These are phyloP conservation scores for Andricus curvator DNA, from an alignment of 2,888 invertebrate genomes.

Conservation along the genomic window DNA sequence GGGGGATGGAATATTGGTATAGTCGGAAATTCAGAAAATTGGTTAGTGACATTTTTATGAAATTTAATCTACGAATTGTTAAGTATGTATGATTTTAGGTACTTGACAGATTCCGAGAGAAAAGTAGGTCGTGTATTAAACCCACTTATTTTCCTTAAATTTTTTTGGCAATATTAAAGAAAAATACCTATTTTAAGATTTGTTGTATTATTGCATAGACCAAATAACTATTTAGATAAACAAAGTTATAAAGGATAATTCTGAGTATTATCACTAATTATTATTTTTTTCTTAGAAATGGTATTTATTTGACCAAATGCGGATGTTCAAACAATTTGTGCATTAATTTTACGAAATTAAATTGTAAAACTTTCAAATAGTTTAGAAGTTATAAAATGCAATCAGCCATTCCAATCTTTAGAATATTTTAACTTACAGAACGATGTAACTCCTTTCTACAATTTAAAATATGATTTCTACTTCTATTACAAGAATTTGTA, in stretches of 20 bases:
- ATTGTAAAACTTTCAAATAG: background rate
- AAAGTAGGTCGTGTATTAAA: background rate
- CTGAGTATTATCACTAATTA: too few relatives aligned
- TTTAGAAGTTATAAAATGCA: background rate
- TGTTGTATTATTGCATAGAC: background rate
- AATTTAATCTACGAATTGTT: background rate
- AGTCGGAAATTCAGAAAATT: background rate
- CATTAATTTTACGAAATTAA: background rate
- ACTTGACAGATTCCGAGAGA: background rate
- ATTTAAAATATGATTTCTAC: background rate
- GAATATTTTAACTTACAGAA: background rate
- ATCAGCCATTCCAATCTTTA: background rate
- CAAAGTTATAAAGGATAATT: background rate
- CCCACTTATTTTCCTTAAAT: background rate
- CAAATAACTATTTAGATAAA: background rate
- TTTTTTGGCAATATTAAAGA: constrained; percentile 5
- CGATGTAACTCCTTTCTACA: background rate
- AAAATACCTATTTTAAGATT: background rate
- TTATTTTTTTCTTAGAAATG: background rate
- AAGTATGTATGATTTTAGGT: background rate
- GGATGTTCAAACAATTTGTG: background rate
- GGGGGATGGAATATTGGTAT: background rate
- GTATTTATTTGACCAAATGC: background rate
- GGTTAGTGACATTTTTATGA: background rate
- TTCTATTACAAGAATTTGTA: background rate